Base-by-base conservation (phyloP, 1,140 invertebrate species). In the Whitmania pigra region DNA sequence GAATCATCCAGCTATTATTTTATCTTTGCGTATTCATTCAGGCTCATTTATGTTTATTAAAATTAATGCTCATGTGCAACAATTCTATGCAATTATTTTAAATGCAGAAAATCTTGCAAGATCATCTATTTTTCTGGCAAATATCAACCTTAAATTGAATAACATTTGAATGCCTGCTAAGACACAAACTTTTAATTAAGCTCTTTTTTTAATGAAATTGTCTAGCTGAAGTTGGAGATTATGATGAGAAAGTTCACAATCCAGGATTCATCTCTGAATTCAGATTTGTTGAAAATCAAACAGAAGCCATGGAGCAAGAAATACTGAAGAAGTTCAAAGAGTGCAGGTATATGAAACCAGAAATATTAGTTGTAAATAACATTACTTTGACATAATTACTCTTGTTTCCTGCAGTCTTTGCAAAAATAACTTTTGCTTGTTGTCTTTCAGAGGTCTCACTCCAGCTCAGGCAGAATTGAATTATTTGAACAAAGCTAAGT, bases 191-290 rank as follows among this genome's bases (percentile, higher is more conserved):
- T 57, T 25, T 5, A 25, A 25, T 57, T 57, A 5, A 3, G 54
- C 20, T 57, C 25, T 57, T 49, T 67, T 67, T 36, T 2, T 40
- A 31, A 36, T 67, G 27, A 7, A 15, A 22, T 74, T 25, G 31
- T 25, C 72, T 79, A 94, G 93, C 95, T 76, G 96, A 99, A 85
- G 83, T 97, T 43, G 96, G 96, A 57, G 95, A 99, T 84, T 99
- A 91, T 85, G 95, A 99, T 82, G 87, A 90, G 69, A 84, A 87
- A 36, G 84, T 89, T 36, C 95, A 99, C 80, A 92, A 90, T 20
- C 89, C 93, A n/a, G 91, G 90, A 29, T 93, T 92, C 67, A 91
- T 99, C 2, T 98, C 95, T 0, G 94, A 99, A 84, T 99, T 99
- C 81, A 87, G 91, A 74, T 98, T 99, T 83, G 88, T 94, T 29